These are phyloP conservation scores for Diceros bicornis DNA, from an alignment of 2,797 vertebrate genomes.

Conservation along the genomic window DNA sequence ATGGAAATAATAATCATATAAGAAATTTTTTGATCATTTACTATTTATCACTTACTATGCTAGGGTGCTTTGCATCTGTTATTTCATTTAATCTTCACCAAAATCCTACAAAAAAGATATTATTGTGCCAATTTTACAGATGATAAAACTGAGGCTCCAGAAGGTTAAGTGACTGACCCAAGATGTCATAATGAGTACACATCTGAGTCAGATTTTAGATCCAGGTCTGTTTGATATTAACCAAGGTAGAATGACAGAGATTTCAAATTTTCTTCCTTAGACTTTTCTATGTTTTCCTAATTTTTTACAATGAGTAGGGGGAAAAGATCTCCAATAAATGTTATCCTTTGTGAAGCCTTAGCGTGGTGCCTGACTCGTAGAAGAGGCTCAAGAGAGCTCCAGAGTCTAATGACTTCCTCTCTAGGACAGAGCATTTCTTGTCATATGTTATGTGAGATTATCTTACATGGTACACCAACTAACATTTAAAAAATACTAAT, in stretches of 20 bases:
- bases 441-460: not conserved
- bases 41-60: not conserved
- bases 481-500: not conserved
- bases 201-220: slow-evolving; percentile 43
- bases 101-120: not conserved
- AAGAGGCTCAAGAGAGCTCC: not conserved
- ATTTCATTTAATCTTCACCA: slow-evolving; percentile 2
- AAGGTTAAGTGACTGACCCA: not conserved
- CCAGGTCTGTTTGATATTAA: slow-evolving; percentile 16
- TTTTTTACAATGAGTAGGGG: not conserved
- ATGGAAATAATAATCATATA: slow-evolving; percentile 1
- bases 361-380: not conserved
- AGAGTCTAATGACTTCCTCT: not conserved
- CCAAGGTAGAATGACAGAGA: not conserved
- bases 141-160: not conserved
- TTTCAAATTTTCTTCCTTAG: not conserved
- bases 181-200: not conserved
- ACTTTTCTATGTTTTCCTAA: not conserved
- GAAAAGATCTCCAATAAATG: not conserved
- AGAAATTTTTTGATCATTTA: not conserved
- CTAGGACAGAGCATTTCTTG: not conserved
- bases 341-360: not conserved
- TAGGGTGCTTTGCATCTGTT: not conserved
- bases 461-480: not conserved
- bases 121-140: not conserved